Evolutionary conservation across 2,888 invertebrate species (phyloP).

Genomic region (Saturnia japonica): DNA sequence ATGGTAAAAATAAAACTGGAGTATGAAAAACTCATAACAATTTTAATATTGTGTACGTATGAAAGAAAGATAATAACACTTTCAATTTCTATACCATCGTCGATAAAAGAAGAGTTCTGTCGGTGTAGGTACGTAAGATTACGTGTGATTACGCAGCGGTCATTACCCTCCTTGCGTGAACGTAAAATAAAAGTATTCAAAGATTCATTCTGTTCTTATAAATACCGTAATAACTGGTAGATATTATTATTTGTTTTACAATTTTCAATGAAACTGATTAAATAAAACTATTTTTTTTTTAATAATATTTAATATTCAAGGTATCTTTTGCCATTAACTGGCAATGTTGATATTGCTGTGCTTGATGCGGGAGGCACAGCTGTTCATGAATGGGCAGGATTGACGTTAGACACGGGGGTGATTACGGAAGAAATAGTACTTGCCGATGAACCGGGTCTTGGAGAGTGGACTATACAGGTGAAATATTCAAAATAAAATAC

Average conservation of each 20-base stretch:
- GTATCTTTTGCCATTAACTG: constrained; percentile 67
- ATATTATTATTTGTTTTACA: neutral
- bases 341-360: constrained; percentile 65
- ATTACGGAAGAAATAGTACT: constrained; percentile 88
- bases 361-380: constrained; percentile 84
- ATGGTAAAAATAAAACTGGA: neutral
- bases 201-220: neutral
- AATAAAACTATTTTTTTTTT: too few relatives aligned
- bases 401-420: constrained; percentile 86
- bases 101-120: constrained; percentile 47
- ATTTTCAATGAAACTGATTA: neutral
- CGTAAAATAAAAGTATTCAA: neutral
- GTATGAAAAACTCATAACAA: neutral
- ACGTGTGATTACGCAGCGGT: constrained; percentile 66
- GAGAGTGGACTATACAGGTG: constrained; percentile 91
- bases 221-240: neutral
- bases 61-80: constrained; percentile 52
- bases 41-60: constrained; percentile 21
- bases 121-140: constrained; percentile 69
- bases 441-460: constrained; percentile 91
- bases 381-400: constrained; percentile 90
- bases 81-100: constrained; percentile 70
- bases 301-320: constrained; percentile 38
- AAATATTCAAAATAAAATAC: neutral
- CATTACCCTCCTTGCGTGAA: constrained; percentile 49